Conservation (phyloP, 1,140 invertebrate genomes). For the Atta texana region DNA sequence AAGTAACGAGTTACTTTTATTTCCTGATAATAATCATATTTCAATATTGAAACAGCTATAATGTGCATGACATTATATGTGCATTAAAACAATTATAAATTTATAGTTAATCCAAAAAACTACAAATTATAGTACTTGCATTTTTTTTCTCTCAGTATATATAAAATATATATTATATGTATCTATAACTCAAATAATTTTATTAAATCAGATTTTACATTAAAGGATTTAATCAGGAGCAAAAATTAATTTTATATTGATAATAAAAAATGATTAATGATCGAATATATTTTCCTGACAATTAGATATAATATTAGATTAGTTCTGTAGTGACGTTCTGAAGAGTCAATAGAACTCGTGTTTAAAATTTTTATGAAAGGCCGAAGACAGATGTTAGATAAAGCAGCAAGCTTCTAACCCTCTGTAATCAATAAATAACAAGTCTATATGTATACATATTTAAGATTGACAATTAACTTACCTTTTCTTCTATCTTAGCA, state of each 20-base stretch:
- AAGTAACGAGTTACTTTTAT: no score
- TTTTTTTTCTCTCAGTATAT: no score
- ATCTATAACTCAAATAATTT: background rate
- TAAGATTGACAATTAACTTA: conserved; percentile 73
- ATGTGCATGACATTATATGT: no score
- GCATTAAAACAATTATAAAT: no score
- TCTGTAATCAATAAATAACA: conserved; percentile 36
- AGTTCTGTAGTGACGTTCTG: background rate
- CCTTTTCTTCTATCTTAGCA: conserved; percentile 87
- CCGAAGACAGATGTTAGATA: conserved; percentile 11
- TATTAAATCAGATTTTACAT: background rate
- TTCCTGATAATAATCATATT: no score
- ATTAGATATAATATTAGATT: background rate
- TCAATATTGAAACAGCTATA: no score
- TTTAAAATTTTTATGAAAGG: conserved; percentile 11
- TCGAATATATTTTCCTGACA: background rate
- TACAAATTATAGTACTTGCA: no score
- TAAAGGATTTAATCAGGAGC: background rate
- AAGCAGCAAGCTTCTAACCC: background rate
- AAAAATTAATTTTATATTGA: background rate
- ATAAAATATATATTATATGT: no score
- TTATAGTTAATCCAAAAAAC: no score
- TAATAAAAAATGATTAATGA: background rate
- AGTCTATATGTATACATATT: background rate
- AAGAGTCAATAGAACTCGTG: background rate